These are phyloP conservation scores for Metellina segmentata DNA, from an alignment of 2,888 invertebrate species.

Conservation along the genomic window DNA sequence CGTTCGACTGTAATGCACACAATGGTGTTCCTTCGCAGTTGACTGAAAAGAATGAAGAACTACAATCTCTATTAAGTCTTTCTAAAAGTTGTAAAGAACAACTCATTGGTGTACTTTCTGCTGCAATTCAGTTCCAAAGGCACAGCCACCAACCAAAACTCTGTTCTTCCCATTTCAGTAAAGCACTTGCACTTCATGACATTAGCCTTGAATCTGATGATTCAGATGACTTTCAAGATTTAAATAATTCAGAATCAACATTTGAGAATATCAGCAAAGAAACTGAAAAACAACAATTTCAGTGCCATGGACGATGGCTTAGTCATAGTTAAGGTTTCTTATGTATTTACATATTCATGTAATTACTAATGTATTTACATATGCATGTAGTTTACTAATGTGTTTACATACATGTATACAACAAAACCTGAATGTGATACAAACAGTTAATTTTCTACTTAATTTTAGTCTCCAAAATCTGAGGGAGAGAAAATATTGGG, in stretches of 20 bases:
- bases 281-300: not conserved
- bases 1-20: too few species aligned
- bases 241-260: not conserved
- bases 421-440: too few species aligned
- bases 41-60: too few species aligned
- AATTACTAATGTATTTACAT: not conserved
- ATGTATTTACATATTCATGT: too few species aligned
- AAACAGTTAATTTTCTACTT: too few species aligned
- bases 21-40: too few species aligned
- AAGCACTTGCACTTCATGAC: constrained; percentile 5
- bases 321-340: not conserved
- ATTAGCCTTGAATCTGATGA: not conserved
- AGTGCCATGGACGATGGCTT: constrained; percentile 2
- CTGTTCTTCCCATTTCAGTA: not conserved
- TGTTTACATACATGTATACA: too few species aligned
- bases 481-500: too few species aligned
- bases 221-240: not conserved
- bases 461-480: too few species aligned
- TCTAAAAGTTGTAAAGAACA: not conserved
- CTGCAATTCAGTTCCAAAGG: constrained; percentile 15
- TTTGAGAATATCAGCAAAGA: too few species aligned
- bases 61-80: too few species aligned
- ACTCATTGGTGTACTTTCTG: not conserved
- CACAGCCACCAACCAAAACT: constrained; percentile 7
- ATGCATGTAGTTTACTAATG: too few species aligned